Percentiles rank a stretch among this genome's conserved stretches.
phyloP scores from a whole-genome alignment of 2,888 invertebrate genomes.

The Drosophila testacea region DNA sequence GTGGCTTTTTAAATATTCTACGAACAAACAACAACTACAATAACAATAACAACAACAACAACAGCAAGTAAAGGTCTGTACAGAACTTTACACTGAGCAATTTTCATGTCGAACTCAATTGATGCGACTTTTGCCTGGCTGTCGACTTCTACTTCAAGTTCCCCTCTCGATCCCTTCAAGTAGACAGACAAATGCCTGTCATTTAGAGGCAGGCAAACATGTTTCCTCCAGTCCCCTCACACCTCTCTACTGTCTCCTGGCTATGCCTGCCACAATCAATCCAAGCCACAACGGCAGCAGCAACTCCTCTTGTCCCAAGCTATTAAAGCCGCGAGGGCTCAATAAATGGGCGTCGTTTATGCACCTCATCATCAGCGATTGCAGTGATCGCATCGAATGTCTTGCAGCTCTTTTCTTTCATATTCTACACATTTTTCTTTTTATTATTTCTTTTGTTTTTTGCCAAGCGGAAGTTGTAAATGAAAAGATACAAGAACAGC shows the following conservation, averaged over 20 bases:
- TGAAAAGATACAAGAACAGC: slow-evolving; percentile 35
- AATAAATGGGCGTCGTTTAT: slow-evolving; percentile 82
- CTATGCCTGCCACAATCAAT: slow-evolving; percentile 26
- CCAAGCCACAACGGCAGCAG: slow-evolving; percentile 9
- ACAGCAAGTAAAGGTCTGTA: slow-evolving; percentile 25
- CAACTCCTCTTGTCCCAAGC: slow-evolving; percentile 42
- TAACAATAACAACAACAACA: slow-evolving; percentile 25
- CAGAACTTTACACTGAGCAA: slow-evolving; percentile 57
- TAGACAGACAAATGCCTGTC: slow-evolving; percentile 77
- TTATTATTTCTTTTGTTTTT: slow-evolving; percentile 1
- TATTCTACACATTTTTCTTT: slow-evolving; percentile 10
- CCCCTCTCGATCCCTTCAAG: slow-evolving; percentile 6
- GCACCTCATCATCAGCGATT: slow-evolving; percentile 80
- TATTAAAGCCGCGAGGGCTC: slow-evolving; percentile 76
- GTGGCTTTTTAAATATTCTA: slow-evolving; percentile 72
- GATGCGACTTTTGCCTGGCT: slow-evolving; percentile 58
- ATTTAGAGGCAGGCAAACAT: slow-evolving; percentile 78
- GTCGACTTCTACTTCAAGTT: slow-evolving; percentile 10
- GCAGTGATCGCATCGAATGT: slow-evolving; percentile 69
- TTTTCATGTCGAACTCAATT: slow-evolving; percentile 80
- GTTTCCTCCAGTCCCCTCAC: slow-evolving; percentile 31
- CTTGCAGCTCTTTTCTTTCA: slow-evolving; percentile 41
- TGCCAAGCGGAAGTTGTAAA: slow-evolving; percentile 73
- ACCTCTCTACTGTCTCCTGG: background rate
- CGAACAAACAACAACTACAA: slow-evolving; percentile 49